A percentile compares a stretch with the other conserved stretches of the same genome.
Conservation (phyloP, 2,888 invertebrate species). For the Brenthis hecate region DNA sequence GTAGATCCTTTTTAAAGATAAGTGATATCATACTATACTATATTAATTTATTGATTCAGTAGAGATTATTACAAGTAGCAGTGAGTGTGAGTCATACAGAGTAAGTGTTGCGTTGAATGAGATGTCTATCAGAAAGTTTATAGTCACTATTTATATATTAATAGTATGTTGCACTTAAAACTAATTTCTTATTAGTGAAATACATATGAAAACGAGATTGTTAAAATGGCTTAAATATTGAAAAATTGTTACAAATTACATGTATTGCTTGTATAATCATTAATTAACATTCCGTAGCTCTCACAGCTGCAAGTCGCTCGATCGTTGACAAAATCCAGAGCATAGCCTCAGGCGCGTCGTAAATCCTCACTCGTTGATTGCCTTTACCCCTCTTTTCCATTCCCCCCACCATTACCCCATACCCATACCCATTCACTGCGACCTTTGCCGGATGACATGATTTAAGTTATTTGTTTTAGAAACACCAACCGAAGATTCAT, state of each 20-base stretch:
- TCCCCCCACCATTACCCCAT: constrained; percentile 25
- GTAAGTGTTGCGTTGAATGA: too few relatives aligned
- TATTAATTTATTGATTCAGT: too few relatives aligned
- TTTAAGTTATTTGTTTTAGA: constrained; percentile 58
- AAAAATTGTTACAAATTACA: constrained; percentile 10
- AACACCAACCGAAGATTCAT: constrained; percentile 61
- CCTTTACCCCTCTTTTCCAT: constrained; percentile 51
- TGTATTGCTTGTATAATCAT: constrained; percentile 14
- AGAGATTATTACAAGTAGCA: too few relatives aligned
- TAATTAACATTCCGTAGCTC: constrained; percentile 29
- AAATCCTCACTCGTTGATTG: constrained; percentile 72
- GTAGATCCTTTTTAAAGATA: too few relatives aligned
- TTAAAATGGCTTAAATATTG: not conserved
- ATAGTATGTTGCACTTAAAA: too few relatives aligned
- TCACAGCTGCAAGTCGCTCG: constrained; percentile 3
- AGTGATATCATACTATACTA: too few relatives aligned
- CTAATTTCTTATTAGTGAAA: too few relatives aligned
- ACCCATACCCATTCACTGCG: constrained; percentile 53
- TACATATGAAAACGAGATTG: too few relatives aligned
- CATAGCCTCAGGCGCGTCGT: constrained; percentile 51
- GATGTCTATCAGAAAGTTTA: too few relatives aligned
- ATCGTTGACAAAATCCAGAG: constrained; percentile 33
- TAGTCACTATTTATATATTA: too few relatives aligned
- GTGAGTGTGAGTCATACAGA: too few relatives aligned
- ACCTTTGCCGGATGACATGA: constrained; percentile 53